Conservation (phyloP, 2,797 vertebrate genomes). For the Podarcis siculus region DNA sequence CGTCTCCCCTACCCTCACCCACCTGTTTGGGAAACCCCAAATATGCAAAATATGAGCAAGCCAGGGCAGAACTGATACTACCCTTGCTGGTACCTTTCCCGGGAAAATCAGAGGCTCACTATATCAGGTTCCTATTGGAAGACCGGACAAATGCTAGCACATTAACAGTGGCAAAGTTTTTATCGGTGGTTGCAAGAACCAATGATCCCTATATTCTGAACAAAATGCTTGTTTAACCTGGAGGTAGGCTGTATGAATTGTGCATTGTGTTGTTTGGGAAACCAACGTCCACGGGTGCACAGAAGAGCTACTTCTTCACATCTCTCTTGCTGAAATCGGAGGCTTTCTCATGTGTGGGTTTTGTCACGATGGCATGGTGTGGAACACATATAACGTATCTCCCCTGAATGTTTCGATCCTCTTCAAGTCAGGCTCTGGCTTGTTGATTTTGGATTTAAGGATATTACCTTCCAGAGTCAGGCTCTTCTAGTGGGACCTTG, state of each 20-base stretch:
- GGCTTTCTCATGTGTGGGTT: background rate
- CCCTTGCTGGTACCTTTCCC: too few species aligned
- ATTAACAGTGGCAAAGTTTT: too few species aligned
- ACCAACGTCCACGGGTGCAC: background rate
- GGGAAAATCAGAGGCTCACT: too few species aligned
- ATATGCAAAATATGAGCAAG: too few species aligned
- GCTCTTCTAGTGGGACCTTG: background rate
- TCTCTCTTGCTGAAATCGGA: background rate
- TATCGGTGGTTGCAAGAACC: too few species aligned
- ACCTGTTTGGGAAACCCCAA: background rate
- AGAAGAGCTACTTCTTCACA: background rate
- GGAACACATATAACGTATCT: background rate
- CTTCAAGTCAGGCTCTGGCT: background rate
- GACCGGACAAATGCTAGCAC: too few species aligned
- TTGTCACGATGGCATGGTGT: background rate
- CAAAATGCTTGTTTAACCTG: too few species aligned
- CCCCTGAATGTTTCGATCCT: background rate
- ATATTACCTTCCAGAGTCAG: background rate
- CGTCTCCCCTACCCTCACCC: too few species aligned
- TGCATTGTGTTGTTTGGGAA: background rate
- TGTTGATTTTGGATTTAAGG: background rate
- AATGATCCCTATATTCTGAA: too few species aligned
- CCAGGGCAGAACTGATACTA: too few species aligned
- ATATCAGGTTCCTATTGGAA: too few species aligned
- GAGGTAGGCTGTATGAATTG: too few species aligned